These are phyloP conservation scores for Tachyglossus aculeatus DNA, from an alignment of 2,797 vertebrate genomes.

Conservation along the genomic window DNA sequence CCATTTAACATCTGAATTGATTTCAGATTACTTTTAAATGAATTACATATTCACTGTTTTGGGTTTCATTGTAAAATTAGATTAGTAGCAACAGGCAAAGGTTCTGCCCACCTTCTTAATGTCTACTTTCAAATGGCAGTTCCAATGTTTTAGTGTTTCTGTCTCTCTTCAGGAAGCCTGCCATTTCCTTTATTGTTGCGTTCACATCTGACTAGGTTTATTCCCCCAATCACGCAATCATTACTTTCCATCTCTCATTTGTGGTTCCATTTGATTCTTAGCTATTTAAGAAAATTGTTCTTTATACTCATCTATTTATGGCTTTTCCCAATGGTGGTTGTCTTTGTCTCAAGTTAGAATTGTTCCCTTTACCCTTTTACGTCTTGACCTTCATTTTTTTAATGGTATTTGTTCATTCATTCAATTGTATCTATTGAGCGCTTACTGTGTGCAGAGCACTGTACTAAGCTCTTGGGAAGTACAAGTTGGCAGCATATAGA, in stretches of 20 bases:
- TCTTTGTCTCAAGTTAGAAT: slow-evolving; percentile 64
- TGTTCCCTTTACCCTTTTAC: slow-evolving; percentile 61
- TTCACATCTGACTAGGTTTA: slow-evolving; percentile 55
- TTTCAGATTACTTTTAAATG: too few species aligned
- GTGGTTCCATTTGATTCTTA: slow-evolving; percentile 65
- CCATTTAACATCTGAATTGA: too few species aligned
- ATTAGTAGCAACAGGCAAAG: slow-evolving; percentile 37
- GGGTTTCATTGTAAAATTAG: slow-evolving; percentile 32
- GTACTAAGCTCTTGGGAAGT: too few species aligned
- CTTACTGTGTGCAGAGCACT: too few species aligned
- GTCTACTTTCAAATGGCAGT: slow-evolving; percentile 45
- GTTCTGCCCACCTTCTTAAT: slow-evolving; percentile 44
- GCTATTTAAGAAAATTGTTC: slow-evolving; percentile 60
- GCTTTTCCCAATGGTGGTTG: slow-evolving; percentile 50
- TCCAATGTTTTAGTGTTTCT: slow-evolving; percentile 61
- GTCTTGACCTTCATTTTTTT: slow-evolving; percentile 66
- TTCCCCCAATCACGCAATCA: slow-evolving; percentile 56
- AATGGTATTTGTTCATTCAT: too few species aligned
- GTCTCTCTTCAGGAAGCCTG: slow-evolving; percentile 49
- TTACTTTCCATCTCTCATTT: slow-evolving; percentile 62
- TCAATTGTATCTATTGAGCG: too few species aligned
- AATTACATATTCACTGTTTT: too few species aligned
- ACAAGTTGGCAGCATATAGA: too few species aligned
- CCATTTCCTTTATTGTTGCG: slow-evolving; percentile 64
- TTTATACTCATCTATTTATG: slow-evolving; percentile 65